A percentile compares a stretch with the other conserved stretches of the same genome.
Evolutionary conservation across 2,797 vertebrate species (phyloP).

Genomic region (Sebastes kiyomatsui): DNA sequence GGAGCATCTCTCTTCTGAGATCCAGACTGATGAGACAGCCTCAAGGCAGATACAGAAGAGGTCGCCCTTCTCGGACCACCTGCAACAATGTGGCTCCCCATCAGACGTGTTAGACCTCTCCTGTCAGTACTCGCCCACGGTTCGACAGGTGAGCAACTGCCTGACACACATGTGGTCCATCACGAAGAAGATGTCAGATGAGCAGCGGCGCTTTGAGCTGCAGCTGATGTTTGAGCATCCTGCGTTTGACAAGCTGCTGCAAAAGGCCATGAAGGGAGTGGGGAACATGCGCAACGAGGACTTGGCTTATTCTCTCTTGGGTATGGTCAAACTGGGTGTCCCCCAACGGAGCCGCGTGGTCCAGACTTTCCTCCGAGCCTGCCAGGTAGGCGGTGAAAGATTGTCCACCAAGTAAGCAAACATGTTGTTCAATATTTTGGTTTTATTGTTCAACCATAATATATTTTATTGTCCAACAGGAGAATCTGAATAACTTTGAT

Average conservation of each 20-base stretch:
- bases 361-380: constrained; percentile 86
- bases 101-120: constrained; percentile 87
- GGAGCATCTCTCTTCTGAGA: background rate
- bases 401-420: accelerated
- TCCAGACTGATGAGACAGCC: background rate
- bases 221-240: constrained; percentile 88
- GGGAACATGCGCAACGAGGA: constrained; percentile 63
- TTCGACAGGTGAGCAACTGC: constrained; percentile 71
- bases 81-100: constrained; percentile 80
- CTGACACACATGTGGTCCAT: constrained; percentile 84
- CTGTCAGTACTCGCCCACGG: constrained; percentile 28
- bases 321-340: constrained; percentile 84
- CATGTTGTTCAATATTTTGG: background rate
- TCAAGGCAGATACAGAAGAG: background rate
- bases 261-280: constrained; percentile 66
- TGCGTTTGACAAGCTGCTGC: constrained; percentile 80
- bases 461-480: constrained; percentile 77
- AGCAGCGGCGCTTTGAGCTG: constrained; percentile 84
- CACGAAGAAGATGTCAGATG: constrained; percentile 80
- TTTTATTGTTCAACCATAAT: background rate
- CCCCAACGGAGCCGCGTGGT: constrained; percentile 86
- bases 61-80: constrained; percentile 47
- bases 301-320: constrained; percentile 84
- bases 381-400: constrained; percentile 87
- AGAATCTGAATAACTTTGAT: constrained; percentile 88